Base-by-base conservation (phyloP, 2,113 vertebrate species). In the Phaetusa simplex region DNA sequence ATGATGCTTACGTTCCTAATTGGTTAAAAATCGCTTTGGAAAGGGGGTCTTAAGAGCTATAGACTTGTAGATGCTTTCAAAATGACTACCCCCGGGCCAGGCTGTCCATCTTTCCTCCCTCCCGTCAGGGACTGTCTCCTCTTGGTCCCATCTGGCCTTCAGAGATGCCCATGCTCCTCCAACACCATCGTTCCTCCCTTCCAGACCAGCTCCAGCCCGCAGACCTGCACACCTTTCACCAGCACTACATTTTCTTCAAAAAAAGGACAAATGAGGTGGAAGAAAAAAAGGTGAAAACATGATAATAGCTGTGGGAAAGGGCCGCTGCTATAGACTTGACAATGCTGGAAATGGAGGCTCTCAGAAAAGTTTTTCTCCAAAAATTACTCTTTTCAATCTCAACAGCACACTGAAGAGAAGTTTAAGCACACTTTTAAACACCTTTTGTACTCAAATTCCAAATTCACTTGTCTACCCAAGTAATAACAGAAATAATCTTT, bases 401-500 rank as follows among this genome's bases (percentile, higher is more conserved):
- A 93, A 83, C 83, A 90, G 56, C 77, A 64, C 45, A 77, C 43
- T 55, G 58, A 92, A 82, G 82, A 61, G 67, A 97, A 96, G 93
- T 95, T 96, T 74, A 93, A 94, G 86, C 55, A 88, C 53, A 94
- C 82, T 89, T 93, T 88, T 73, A 65, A 96, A 89, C 88, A 94
- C 90, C 90, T 91, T 94, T 95, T 93, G 91, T 95, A 85, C 96
- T 97, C 93, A 90, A 95, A 96, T 95, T 94, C 71, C 4, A 95
- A 96, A 96, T 96, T 81, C 84, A 95, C 94, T 91, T 95, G 95
- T 93, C 94, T 96, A 84, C 91, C 59, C 67, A 49, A 93, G 95
- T 78, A 93, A 92, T 89, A 97, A 96, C 81, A 88, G 92, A 93
- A 96, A 91, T 95, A 95, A 97, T 96, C 89, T 79, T 93, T 96